Percentiles rank a stretch among this genome's conserved stretches.
Evolutionary conservation across 2,113 vertebrate species (phyloP).

Genomic region (Craseonycteris thonglongyai): DNA sequence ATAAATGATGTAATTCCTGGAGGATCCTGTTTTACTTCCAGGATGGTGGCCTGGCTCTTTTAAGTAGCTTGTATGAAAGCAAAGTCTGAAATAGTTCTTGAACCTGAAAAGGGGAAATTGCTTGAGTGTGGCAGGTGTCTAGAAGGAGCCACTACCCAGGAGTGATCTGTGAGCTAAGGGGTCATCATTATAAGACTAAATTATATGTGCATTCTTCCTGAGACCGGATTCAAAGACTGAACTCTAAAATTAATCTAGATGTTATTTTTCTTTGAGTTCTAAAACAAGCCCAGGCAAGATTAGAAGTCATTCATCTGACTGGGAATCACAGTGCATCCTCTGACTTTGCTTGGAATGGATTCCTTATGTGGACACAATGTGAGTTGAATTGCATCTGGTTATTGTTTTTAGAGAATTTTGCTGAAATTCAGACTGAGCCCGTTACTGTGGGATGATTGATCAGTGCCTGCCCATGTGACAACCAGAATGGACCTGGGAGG

Average conservation of each 20-base stretch:
- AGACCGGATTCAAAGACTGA: neutral
- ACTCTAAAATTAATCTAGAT: slow-evolving; percentile 18
- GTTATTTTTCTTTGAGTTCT: slow-evolving; percentile 28
- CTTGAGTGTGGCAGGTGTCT: slow-evolving; percentile 23
- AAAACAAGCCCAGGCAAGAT: neutral
- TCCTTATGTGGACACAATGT: slow-evolving; percentile 54
- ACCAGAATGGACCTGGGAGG: neutral
- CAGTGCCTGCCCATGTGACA: neutral
- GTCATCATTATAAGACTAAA: neutral
- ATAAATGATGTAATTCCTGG: slow-evolving; percentile 66
- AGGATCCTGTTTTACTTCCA: slow-evolving; percentile 21
- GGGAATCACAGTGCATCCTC: slow-evolving; percentile 34
- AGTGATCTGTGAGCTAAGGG: neutral
- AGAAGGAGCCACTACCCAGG: neutral
- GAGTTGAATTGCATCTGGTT: slow-evolving; percentile 62
- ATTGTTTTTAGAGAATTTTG: slow-evolving; percentile 51
- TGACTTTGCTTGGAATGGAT: slow-evolving; percentile 46
- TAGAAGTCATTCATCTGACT: slow-evolving; percentile 27
- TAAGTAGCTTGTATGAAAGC: neutral
- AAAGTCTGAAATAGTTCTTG: neutral
- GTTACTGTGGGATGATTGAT: neutral
- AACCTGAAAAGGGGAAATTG: slow-evolving; percentile 10
- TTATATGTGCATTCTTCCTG: neutral
- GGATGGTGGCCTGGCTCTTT: slow-evolving; percentile 24
- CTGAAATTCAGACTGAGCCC: slow-evolving; percentile 46